phyloP scores from a whole-genome alignment of 2,888 invertebrate genomes.

The Nephrotoma flavescens region DNA sequence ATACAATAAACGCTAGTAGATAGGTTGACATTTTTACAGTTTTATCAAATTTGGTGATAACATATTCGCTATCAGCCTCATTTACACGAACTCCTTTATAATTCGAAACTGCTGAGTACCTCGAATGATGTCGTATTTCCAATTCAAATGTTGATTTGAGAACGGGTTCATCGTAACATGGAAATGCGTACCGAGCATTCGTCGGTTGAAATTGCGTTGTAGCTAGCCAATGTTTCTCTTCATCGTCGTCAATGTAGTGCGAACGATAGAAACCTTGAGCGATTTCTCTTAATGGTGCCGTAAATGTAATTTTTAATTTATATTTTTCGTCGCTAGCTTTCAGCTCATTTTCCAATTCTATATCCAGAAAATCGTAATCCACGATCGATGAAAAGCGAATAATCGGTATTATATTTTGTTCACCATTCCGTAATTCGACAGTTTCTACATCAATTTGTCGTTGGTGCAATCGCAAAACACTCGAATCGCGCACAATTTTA shows the following conservation, averaged over 20 bases:
- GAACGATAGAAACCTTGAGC: slow-evolving; percentile 45
- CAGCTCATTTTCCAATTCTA: neutral
- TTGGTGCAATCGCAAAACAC: slow-evolving; percentile 39
- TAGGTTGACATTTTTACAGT: slow-evolving; percentile 62
- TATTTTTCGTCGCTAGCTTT: slow-evolving; percentile 20
- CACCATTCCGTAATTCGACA: neutral
- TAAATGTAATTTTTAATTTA: slow-evolving; percentile 35
- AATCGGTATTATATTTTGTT: neutral
- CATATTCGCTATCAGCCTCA: slow-evolving; percentile 10
- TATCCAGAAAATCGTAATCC: neutral
- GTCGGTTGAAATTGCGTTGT: slow-evolving; percentile 55
- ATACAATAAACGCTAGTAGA: slow-evolving; percentile 67
- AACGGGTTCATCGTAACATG: slow-evolving; percentile 64
- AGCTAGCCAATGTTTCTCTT: slow-evolving; percentile 29
- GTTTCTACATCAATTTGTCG: slow-evolving; percentile 33
- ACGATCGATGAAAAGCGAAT: neutral
- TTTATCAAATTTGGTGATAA: slow-evolving; percentile 33
- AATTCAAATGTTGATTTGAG: slow-evolving; percentile 51
- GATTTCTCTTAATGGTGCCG: slow-evolving; percentile 37
- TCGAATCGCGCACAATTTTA: slow-evolving; percentile 32
- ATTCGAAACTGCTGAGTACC: slow-evolving; percentile 28
- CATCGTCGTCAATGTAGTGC: slow-evolving; percentile 22
- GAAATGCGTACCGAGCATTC: slow-evolving; percentile 51
- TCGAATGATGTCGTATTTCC: slow-evolving; percentile 38
- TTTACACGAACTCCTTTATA: slow-evolving; percentile 31